These are phyloP conservation scores for Cricetomys ansorgei DNA, from an alignment of 2,113 vertebrate genomes.

Conservation along the genomic window DNA sequence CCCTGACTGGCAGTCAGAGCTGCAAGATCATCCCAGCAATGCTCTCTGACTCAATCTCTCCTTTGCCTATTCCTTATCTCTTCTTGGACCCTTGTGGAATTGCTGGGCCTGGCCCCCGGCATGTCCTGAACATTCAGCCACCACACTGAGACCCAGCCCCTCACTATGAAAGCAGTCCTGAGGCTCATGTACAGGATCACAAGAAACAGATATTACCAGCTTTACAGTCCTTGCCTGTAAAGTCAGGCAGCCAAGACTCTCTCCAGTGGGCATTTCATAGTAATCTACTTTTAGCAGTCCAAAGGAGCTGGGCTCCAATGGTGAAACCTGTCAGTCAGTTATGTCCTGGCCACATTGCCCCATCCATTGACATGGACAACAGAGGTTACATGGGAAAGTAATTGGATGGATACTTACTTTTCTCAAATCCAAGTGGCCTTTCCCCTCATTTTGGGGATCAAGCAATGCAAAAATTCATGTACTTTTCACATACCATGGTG, in stretches of 20 bases:
- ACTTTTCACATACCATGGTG: background rate
- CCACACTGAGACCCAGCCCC: background rate
- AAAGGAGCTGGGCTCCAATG: background rate
- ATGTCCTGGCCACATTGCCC: background rate
- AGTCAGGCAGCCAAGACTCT: background rate
- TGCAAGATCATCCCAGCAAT: too few species aligned
- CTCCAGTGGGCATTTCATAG: background rate
- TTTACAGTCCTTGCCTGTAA: background rate
- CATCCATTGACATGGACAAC: background rate
- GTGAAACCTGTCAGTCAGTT: fast-evolving
- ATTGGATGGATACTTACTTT: background rate
- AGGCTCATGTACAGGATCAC: too few species aligned
- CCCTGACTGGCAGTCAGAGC: too few species aligned
- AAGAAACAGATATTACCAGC: background rate
- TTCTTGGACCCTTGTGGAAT: too few species aligned
- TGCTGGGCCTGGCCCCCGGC: too few species aligned
- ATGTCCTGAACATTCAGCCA: background rate
- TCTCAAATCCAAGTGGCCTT: background rate
- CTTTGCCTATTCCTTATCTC: too few species aligned
- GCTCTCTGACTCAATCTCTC: too few species aligned
- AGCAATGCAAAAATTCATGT: background rate
- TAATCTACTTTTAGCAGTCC: background rate
- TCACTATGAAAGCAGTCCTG: fast-evolving
- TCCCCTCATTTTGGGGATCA: too few species aligned
- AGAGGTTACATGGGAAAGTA: background rate